Percentiles rank a stretch among this genome's conserved stretches.
Conservation (phyloP, 2,888 invertebrate species). For the Mythimna ferrago region DNA sequence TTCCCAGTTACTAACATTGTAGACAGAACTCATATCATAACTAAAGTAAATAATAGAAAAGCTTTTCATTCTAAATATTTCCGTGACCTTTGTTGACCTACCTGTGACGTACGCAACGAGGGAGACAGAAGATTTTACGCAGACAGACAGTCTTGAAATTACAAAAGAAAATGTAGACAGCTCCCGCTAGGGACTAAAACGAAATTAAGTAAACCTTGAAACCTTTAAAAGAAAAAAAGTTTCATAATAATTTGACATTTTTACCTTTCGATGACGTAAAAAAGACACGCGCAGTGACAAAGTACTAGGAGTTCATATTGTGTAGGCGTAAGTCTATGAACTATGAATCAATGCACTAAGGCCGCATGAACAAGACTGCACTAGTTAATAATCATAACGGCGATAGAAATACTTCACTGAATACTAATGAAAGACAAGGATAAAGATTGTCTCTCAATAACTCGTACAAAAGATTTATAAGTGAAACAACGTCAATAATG, state of each 20-base stretch:
- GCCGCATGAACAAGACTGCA: slow-evolving; percentile 39
- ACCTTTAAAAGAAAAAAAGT: slow-evolving; percentile 9
- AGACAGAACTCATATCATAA: slow-evolving; percentile 15
- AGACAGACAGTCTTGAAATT: slow-evolving; percentile 37
- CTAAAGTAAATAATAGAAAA: slow-evolving; percentile 35
- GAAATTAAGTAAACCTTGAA: slow-evolving; percentile 38
- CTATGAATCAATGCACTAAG: slow-evolving; percentile 57
- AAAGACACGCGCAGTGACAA: slow-evolving; percentile 10
- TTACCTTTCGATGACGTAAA: slow-evolving; percentile 23
- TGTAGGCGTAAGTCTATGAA: slow-evolving; percentile 47
- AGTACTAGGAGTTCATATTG: slow-evolving; percentile 38
- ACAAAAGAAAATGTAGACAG: slow-evolving; percentile 45
- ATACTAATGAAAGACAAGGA: neutral
- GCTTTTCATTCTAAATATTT: slow-evolving; percentile 48
- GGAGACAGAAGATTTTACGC: slow-evolving; percentile 43
- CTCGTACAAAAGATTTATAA: neutral
- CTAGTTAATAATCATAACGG: neutral
- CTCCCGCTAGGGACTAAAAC: slow-evolving; percentile 26
- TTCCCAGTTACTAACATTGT: slow-evolving; percentile 2
- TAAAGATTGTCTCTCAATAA: neutral
- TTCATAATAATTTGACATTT: slow-evolving; percentile 7
- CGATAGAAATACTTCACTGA: neutral
- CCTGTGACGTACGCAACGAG: slow-evolving; percentile 56
- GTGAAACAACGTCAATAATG: neutral
- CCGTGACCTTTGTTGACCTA: slow-evolving; percentile 64